These are phyloP conservation scores for Lasioglossum zephyrum DNA, from an alignment of 2,888 invertebrate genomes.

Conservation along the genomic window DNA sequence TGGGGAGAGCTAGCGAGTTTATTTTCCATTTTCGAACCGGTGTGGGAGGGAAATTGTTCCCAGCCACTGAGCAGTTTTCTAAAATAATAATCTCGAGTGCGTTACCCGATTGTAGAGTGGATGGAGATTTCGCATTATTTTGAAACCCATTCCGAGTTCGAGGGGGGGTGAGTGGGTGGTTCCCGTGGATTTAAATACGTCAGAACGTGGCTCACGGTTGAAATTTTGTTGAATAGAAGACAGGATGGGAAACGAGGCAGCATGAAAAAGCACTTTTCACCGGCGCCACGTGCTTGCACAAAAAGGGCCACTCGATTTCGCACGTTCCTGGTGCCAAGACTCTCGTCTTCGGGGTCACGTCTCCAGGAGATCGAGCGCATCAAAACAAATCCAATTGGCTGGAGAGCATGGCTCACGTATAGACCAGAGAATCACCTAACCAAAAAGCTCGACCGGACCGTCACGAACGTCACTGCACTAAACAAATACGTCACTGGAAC, in stretches of 20 bases:
- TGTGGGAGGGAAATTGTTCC: background rate
- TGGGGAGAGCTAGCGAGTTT: background rate
- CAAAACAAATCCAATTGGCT: conserved; percentile 8
- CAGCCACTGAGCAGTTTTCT: background rate
- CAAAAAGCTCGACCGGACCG: background rate
- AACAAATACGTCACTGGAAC: background rate
- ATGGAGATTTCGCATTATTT: background rate
- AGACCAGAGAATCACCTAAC: background rate
- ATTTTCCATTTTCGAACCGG: background rate
- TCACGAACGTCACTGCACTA: background rate
- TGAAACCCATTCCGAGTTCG: background rate
- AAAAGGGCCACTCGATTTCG: background rate
- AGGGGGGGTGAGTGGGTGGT: no score
- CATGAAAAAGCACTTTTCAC: background rate
- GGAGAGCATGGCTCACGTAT: background rate
- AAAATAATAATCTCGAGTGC: background rate
- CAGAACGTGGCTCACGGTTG: background rate
- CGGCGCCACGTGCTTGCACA: conserved; percentile 43
- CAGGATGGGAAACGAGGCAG: no score
- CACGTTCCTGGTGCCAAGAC: background rate
- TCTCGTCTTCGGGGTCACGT: background rate
- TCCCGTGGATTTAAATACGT: background rate
- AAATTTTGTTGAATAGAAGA: no score
- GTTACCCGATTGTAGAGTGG: background rate
- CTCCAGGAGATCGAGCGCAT: background rate